A percentile compares a stretch with the other conserved stretches of the same genome.
phyloP scores from a whole-genome alignment of 2,888 invertebrate genomes.

The Chromoteleia sp. region DNA sequence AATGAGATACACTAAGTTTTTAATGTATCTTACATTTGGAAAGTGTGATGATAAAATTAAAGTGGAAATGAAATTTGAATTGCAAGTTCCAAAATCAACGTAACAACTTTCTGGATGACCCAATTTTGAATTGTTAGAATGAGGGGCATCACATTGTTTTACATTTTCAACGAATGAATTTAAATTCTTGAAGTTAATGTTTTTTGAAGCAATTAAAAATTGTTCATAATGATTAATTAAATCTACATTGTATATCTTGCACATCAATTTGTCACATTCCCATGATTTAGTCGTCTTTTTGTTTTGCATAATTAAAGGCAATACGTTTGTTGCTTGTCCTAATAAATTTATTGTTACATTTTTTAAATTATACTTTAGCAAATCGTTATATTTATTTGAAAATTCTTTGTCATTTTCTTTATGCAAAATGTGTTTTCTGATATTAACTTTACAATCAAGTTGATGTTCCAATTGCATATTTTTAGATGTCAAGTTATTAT shows the following conservation, averaged over 20 bases:
- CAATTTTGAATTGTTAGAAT: slow-evolving; percentile 19
- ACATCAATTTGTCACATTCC: slow-evolving; percentile 27
- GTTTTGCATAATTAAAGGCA: too few species aligned
- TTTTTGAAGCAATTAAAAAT: neutral
- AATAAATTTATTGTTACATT: neutral
- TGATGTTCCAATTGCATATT: neutral
- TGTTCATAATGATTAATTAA: too few species aligned
- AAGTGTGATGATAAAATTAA: slow-evolving; percentile 29
- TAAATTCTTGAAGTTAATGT: neutral
- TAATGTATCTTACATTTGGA: slow-evolving; percentile 23
- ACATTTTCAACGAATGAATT: slow-evolving; percentile 4
- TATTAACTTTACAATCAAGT: neutral
- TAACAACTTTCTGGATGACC: slow-evolving; percentile 30
- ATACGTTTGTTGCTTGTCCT: slow-evolving; percentile 4
- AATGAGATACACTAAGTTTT: slow-evolving; percentile 7
- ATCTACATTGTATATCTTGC: too few species aligned
- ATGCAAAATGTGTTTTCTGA: neutral
- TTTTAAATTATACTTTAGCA: neutral
- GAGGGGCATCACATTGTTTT: slow-evolving; percentile 4
- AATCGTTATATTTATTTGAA: slow-evolving; percentile 1
- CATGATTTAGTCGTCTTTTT: slow-evolving; percentile 4
- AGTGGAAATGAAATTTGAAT: slow-evolving; percentile 3
- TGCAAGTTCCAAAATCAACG: slow-evolving; percentile 18
- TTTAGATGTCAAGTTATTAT: neutral
- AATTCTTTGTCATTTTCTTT: neutral